Evolutionary conservation across 2,797 vertebrate species (phyloP), one percentile per base, ranked within the genome.

Genomic region (Orestias chungarensis): DNA sequence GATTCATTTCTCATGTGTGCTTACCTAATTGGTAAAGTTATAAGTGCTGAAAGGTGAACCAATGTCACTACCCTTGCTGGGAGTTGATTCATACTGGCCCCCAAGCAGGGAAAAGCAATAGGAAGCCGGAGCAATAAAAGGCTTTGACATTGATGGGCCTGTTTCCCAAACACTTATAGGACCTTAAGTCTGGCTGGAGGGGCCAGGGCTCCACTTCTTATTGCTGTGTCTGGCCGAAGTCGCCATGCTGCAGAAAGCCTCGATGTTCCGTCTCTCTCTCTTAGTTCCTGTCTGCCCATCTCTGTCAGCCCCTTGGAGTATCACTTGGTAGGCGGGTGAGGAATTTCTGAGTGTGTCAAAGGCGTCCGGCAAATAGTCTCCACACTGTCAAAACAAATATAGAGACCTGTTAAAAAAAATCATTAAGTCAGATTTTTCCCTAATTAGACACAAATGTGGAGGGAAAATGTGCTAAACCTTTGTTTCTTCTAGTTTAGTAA

Each of bases 81-180:
- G 77, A 85, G 76, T 74, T 70, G 73, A 82, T 80, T 87, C 88
- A 76, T 77, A 71, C 78, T 68, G 75, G 84, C 86, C 89, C 91
- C 85, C 82, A 76, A 91, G 89, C 88, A 84, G 79, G 76, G 87
- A 91, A 91, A 92, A 91, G 91, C 90, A 92, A 91, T 91, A 92
- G 87, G 91, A 91, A 91, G 91, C 91, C 89, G 80, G 87, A 87
- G 92, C 88, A 93, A 92, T 92, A 91, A 90, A 92, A 91, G 87
- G 86, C 86, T 92, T 87, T 91, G 92, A 91, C 90, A 87, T 89
- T 91, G 91, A 92, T 86, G 91, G 88, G 90, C 86, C 88, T 87
- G 86, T 92, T 90, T 92, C 89, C 90, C 87, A 92, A 91, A 93
- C 91, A 93, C 89, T 91, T 84, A 62, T 40, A 84, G 84, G 88